These are phyloP conservation scores for Nasonia giraulti DNA, from an alignment of 1,140 invertebrate genomes.

Conservation along the genomic window DNA sequence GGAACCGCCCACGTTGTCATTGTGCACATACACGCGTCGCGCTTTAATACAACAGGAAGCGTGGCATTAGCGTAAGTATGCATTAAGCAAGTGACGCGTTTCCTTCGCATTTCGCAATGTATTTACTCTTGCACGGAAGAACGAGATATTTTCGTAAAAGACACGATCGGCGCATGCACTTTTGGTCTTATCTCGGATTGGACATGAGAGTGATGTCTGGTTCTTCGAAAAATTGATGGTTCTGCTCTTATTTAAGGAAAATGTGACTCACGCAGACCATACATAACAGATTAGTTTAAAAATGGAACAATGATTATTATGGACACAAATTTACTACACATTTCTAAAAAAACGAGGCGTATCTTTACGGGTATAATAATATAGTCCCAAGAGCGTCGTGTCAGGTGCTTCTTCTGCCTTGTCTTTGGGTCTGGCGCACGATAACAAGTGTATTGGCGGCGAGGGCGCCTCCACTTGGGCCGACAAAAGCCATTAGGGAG, in stretches of 20 bases:
- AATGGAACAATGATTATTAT: no score
- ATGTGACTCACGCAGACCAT: no score
- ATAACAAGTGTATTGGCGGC: neutral
- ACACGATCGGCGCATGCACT: neutral
- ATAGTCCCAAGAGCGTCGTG: neutral
- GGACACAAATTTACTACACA: no score
- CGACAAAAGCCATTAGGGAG: slow-evolving; percentile 6
- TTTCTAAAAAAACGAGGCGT: no score
- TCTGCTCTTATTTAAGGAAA: no score
- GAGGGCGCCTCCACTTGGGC: no score
- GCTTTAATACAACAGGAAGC: slow-evolving; percentile 25
- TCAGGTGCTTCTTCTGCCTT: neutral
- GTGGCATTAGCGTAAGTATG: slow-evolving; percentile 21
- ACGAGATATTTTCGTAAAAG: neutral
- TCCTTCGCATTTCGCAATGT: slow-evolving; percentile 3
- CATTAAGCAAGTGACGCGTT: slow-evolving; percentile 27
- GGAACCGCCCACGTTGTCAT: slow-evolving; percentile 11
- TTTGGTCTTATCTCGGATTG: no score
- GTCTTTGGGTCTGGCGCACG: neutral
- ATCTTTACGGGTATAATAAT: no score
- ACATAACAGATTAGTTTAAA: no score
- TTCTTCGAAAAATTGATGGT: no score
- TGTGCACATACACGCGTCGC: neutral
- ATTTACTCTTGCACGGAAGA: neutral
- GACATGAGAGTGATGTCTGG: neutral